A percentile compares a stretch with the other conserved stretches of the same genome.
Conservation (phyloP, 2,797 vertebrate genomes). For the Cirrhinus molitorella region DNA sequence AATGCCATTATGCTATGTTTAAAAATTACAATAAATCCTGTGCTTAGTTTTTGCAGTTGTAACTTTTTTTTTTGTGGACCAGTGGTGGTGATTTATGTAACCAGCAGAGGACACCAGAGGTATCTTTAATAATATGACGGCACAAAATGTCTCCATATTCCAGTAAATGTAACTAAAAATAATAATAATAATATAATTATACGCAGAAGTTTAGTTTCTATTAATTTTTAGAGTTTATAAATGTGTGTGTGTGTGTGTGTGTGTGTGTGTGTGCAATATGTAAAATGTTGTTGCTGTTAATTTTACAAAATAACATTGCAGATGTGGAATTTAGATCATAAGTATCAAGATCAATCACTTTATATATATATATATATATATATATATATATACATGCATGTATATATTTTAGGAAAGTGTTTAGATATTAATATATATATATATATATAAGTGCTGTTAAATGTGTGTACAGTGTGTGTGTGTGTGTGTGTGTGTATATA, state of each 20-base stretch:
- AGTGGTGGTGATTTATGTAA: not conserved
- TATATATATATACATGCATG: too few relatives aligned
- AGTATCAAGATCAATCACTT: not conserved
- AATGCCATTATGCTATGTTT: slow-evolving; percentile 49
- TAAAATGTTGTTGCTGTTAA: not conserved
- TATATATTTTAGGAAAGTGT: too few relatives aligned
- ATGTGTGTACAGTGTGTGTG: too few relatives aligned
- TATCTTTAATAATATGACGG: not conserved
- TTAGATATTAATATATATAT: too few relatives aligned
- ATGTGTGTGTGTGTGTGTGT: not conserved
- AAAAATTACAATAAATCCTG: slow-evolving; percentile 57
- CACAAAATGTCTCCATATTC: too few relatives aligned
- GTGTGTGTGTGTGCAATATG: not conserved
- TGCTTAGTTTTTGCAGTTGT: slow-evolving; percentile 56
- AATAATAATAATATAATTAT: too few relatives aligned
- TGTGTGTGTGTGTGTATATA: too few relatives aligned
- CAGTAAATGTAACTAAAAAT: not conserved
- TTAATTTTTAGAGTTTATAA: not conserved
- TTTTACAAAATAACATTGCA: not conserved
- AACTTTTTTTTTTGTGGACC: not conserved
- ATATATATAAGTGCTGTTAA: too few relatives aligned
- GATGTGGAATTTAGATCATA: not conserved
- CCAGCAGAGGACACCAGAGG: slow-evolving; percentile 52
- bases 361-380: too few relatives aligned
- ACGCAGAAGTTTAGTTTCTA: too few relatives aligned